Conservation (phyloP, 2,113 vertebrate species). For the Crotalus viridis region DNA sequence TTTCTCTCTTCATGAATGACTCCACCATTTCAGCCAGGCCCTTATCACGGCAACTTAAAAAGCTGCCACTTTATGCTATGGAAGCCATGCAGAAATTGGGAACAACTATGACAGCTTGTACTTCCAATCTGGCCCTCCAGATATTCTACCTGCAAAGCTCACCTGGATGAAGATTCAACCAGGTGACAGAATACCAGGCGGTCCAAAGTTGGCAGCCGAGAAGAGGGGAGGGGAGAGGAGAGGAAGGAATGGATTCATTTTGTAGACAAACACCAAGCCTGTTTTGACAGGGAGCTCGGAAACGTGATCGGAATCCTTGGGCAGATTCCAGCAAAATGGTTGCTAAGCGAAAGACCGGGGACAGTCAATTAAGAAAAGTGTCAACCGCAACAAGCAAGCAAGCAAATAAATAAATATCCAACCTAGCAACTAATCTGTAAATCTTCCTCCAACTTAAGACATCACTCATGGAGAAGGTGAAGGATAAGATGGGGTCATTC, state of each 20-base stretch:
- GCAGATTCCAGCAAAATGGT: background rate
- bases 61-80: background rate
- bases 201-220: background rate
- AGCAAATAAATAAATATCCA: background rate
- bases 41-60: background rate
- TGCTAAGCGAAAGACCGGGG: conserved; percentile 1
- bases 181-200: background rate
- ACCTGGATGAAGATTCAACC: background rate
- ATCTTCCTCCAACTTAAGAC: background rate
- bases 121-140: background rate
- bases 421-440: background rate
- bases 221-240: no score
- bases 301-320: background rate
- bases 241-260: background rate
- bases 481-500: no score
- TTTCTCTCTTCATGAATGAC: background rate
- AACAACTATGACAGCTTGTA: background rate
- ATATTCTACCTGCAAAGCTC: background rate
- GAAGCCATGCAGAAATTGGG: background rate
- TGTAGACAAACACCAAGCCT: background rate
- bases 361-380: background rate
- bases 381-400: background rate
- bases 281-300: background rate
- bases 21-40: background rate
- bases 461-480: background rate